phyloP scores from a whole-genome alignment of 2,888 invertebrate genomes.

The Hirtodrosophila histrioides region DNA sequence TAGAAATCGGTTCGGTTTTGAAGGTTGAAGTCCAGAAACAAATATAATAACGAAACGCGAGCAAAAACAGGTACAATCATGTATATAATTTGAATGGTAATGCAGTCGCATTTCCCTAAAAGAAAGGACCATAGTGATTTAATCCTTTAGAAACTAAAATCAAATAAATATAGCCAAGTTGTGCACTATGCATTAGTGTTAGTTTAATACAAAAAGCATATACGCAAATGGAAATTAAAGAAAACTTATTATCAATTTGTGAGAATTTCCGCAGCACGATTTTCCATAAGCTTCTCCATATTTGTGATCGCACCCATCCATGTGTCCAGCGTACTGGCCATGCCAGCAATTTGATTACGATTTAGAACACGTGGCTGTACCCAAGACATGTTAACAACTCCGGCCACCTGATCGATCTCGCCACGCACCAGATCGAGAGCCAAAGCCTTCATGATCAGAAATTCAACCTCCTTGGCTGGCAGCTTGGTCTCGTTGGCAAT shows the following conservation, averaged over 20 bases:
- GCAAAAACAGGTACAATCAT: no score
- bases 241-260: constrained; percentile 80
- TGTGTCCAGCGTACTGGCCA: constrained; percentile 83
- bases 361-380: constrained; percentile 91
- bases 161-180: constrained; percentile 3
- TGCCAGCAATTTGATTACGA: constrained; percentile 83
- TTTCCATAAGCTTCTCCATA: constrained; percentile 84
- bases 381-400: constrained; percentile 89
- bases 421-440: constrained; percentile 97
- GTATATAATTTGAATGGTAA: no score
- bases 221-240: constrained; percentile 52
- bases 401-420: constrained; percentile 95
- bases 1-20: no score
- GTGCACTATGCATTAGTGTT: constrained; percentile 24
- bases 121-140: no score
- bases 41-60: no score
- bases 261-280: constrained; percentile 84
- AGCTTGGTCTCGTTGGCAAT: constrained; percentile 94
- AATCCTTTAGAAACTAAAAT: not conserved
- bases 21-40: no score
- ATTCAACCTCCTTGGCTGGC: constrained; percentile 94
- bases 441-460: constrained; percentile 98
- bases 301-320: constrained; percentile 84
- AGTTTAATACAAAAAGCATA: constrained; percentile 68
- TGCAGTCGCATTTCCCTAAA: no score